Conservation (phyloP, 2,888 invertebrate genomes). For the Cephus sareptanus region DNA sequence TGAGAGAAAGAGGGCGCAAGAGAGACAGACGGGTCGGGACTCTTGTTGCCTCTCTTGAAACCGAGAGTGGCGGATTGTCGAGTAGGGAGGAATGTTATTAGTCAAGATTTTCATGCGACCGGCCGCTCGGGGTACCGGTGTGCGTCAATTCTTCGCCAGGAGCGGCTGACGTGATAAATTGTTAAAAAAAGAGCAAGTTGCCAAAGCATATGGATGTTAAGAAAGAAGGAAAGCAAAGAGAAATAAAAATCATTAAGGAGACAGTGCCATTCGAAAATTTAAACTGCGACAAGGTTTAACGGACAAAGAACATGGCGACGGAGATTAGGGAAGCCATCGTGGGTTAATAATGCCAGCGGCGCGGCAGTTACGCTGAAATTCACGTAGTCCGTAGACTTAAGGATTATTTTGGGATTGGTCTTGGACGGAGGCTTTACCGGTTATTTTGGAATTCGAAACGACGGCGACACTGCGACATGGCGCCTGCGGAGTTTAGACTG, state of each 20-base stretch:
- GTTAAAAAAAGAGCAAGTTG: background rate
- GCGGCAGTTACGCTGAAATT: conserved; percentile 7
- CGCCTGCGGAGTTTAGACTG: conserved; percentile 25
- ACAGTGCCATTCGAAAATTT: background rate
- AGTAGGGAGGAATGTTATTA: background rate
- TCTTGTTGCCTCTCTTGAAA: background rate
- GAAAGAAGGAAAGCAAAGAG: background rate
- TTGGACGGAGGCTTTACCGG: conserved; percentile 26
- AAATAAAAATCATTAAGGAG: background rate
- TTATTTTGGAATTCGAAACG: conserved; percentile 37
- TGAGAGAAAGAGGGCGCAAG: background rate
- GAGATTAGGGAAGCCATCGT: background rate
- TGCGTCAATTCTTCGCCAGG: background rate
- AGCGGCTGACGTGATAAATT: background rate
- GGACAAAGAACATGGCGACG: background rate
- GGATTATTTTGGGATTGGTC: conserved; percentile 41
- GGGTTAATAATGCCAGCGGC: conserved; percentile 4
- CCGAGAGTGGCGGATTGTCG: background rate
- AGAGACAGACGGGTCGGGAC: background rate
- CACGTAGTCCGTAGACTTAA: conserved; percentile 20
- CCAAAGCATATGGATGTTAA: background rate
- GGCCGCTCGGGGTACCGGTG: background rate
- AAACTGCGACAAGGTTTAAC: background rate
- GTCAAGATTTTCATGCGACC: background rate
- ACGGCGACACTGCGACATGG: conserved; percentile 12